These are phyloP conservation scores for Scelioninae gen. 1 DNA, from an alignment of 2,888 invertebrate genomes.

Conservation along the genomic window DNA sequence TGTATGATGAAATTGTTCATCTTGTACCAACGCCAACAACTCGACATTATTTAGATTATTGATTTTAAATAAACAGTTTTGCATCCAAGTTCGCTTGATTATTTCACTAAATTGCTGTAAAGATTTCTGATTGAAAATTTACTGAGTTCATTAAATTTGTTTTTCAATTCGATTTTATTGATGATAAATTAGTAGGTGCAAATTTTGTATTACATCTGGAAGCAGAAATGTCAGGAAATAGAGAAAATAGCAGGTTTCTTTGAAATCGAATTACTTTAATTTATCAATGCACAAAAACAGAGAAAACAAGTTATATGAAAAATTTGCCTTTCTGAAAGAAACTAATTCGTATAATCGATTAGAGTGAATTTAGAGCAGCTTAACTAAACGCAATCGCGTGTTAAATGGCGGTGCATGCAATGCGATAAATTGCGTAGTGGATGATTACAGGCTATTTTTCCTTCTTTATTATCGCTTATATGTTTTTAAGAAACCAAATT, in stretches of 20 bases:
- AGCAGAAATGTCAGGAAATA: too few relatives aligned
- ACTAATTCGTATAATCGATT: slow-evolving; percentile 25
- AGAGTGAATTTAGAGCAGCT: slow-evolving; percentile 38
- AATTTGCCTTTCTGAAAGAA: not conserved
- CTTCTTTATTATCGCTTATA: slow-evolving; percentile 32
- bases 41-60: slow-evolving; percentile 8
- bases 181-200: too few relatives aligned
- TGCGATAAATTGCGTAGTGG: slow-evolving; percentile 22
- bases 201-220: too few relatives aligned
- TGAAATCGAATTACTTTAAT: too few relatives aligned
- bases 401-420: slow-evolving; percentile 46
- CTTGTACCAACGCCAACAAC: slow-evolving; percentile 21
- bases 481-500: slow-evolving; percentile 46
- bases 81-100: too few relatives aligned
- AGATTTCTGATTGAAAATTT: too few relatives aligned
- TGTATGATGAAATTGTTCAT: slow-evolving; percentile 31
- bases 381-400: slow-evolving; percentile 54
- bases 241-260: too few relatives aligned
- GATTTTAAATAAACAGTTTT: not conserved
- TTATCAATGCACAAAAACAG: too few relatives aligned
- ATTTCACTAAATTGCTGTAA: too few relatives aligned
- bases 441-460: slow-evolving; percentile 38
- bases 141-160: too few relatives aligned
- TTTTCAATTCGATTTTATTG: too few relatives aligned
- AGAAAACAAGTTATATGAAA: not conserved